Evolutionary conservation across 2,888 invertebrate species (phyloP), one percentile per base, ranked within the genome.

Genomic region (Orgyia antiqua): DNA sequence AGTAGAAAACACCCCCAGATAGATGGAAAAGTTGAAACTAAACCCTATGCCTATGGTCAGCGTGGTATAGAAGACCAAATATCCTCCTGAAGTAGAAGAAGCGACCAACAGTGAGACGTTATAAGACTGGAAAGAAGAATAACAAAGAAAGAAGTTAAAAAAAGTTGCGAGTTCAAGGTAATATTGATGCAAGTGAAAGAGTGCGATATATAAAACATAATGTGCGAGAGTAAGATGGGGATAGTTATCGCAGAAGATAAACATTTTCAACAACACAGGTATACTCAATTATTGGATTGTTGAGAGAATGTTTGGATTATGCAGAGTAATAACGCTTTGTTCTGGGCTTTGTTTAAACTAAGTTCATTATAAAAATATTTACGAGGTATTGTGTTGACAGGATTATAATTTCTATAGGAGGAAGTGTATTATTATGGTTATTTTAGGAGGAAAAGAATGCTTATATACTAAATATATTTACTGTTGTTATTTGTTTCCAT

Each of bases 81-180:
- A n/a, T n/a, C n/a, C n/a, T n/a, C n/a, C n/a, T n/a, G n/a, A n/a
- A n/a, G n/a, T n/a, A n/a, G n/a, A n/a, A n/a, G n/a, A n/a, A n/a
- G n/a, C n/a, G n/a, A n/a, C n/a, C n/a, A n/a, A n/a, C n/a, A n/a
- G n/a, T n/a, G n/a, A n/a, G n/a, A n/a, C n/a, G n/a, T n/a, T n/a
- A n/a, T n/a, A n/a, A n/a, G n/a, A n/a, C n/a, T n/a, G n/a, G n/a
- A n/a, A n/a, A n/a, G n/a, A n/a, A n/a, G n/a, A n/a, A n/a, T n/a
- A n/a, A n/a, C n/a, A n/a, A n/a, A n/a, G n/a, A n/a, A n/a, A n/a
- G n/a, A n/a, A n/a, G n/a, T n/a, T n/a, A n/a, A n/a, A 41, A 54
- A 53, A 51, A 44, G 43, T 41, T 51, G 39, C 13, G 39, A 51
- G 55, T 55, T 55, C 53, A 53, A 41, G 53, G 45, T 40, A 27